Percentiles rank a stretch among this genome's conserved stretches.
phyloP scores from a whole-genome alignment of 2,113 vertebrate genomes.

The Vidua chalybeata region DNA sequence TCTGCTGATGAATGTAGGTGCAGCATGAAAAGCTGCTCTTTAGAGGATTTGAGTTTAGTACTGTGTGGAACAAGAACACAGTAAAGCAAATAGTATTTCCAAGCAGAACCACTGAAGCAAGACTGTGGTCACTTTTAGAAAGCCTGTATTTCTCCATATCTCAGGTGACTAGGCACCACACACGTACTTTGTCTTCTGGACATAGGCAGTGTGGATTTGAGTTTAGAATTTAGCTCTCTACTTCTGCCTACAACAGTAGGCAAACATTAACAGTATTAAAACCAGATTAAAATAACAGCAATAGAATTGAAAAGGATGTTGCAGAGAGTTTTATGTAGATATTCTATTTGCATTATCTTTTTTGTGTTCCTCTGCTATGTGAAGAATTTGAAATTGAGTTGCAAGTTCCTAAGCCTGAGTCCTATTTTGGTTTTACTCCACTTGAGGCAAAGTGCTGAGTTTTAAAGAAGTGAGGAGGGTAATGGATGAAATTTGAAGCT shows the following conservation, averaged over 20 bases:
- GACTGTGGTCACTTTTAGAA: neutral
- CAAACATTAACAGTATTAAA: neutral
- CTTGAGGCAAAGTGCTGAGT: rapidly evolving
- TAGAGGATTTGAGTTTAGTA: neutral
- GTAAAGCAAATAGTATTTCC: neutral
- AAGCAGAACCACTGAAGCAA: neutral
- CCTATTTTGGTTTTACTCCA: neutral
- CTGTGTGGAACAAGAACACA: neutral
- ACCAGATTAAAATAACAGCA: neutral
- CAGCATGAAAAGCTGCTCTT: neutral
- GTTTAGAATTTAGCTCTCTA: neutral
- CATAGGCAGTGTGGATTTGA: neutral
- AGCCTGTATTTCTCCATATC: neutral
- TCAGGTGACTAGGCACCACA: neutral
- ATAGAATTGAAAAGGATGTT: neutral
- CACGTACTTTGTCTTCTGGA: neutral
- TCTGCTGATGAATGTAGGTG: neutral
- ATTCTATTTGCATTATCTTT: neutral
- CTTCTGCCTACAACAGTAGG: neutral
- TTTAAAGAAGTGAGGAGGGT: neutral
- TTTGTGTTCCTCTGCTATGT: neutral
- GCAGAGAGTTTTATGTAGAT: neutral
- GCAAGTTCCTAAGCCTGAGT: neutral
- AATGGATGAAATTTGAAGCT: neutral
- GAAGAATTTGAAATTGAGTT: neutral